Conservation (phyloP, 2,113 vertebrate species). For the Plecotus auritus region DNA sequence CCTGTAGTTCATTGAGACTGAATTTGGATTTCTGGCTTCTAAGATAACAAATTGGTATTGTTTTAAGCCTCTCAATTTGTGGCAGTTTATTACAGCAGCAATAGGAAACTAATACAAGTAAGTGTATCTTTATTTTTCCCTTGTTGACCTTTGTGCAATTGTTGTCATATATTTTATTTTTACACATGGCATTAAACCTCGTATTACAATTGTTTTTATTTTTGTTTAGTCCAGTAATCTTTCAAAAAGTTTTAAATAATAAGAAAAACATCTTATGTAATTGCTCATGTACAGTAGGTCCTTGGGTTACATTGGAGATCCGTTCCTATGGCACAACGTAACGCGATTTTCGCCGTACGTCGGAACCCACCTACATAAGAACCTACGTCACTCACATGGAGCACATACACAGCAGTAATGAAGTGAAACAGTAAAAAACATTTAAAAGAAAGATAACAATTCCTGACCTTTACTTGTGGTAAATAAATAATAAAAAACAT, state of each 20-base stretch:
- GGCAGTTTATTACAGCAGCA: background rate
- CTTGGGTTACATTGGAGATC: no score
- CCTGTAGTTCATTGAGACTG: background rate
- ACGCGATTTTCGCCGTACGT: no score
- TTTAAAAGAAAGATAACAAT: no score
- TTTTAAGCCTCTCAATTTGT: background rate
- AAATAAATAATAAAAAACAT: no score
- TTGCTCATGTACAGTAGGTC: background rate
- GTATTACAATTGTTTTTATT: background rate
- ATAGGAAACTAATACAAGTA: background rate
- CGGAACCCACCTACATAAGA: no score
- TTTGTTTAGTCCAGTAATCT: background rate
- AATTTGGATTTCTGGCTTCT: background rate
- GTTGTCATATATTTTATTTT: background rate
- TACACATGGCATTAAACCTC: background rate
- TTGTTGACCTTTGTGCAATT: background rate
- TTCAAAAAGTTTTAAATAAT: background rate
- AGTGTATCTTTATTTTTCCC: background rate
- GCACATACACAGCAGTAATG: no score
- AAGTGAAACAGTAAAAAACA: no score
- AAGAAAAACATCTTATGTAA: background rate
- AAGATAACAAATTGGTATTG: background rate
- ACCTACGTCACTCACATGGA: no score
- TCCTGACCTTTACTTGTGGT: no score
- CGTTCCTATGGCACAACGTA: no score